Evolutionary conservation across 2,797 vertebrate species (phyloP).

Genomic region (Scolopax bukidnonensis): DNA sequence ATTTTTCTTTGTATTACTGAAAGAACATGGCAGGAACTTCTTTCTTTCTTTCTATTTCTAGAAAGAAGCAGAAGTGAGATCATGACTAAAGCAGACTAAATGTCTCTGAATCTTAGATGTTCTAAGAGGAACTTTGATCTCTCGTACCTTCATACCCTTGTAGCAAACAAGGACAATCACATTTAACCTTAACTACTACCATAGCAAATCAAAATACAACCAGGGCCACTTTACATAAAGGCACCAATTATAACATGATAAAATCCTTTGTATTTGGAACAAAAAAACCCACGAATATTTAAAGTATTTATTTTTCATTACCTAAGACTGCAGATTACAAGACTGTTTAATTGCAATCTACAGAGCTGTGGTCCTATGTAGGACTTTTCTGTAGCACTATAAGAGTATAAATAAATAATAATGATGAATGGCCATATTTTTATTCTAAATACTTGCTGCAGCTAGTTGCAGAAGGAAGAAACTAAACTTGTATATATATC

Average conservation of each 20-base stretch:
- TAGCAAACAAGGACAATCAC: background rate
- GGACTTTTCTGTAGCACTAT: background rate
- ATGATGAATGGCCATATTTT: background rate
- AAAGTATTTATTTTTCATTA: background rate
- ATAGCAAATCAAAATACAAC: background rate
- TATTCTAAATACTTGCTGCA: background rate
- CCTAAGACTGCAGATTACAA: background rate
- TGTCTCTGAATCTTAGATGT: background rate
- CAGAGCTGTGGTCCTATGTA: background rate
- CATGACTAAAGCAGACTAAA: background rate
- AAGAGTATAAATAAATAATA: background rate
- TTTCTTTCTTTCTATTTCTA: background rate
- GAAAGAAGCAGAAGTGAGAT: background rate
- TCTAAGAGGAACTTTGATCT: background rate
- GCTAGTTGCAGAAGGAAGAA: background rate
- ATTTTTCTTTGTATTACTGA: background rate
- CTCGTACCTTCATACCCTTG: background rate
- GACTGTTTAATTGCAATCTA: background rate
- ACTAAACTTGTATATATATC: background rate
- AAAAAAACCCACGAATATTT: background rate
- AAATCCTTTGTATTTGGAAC: background rate
- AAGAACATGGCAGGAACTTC: background rate
- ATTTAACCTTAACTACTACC: background rate
- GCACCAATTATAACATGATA: background rate
- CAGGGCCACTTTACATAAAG: background rate